Base-by-base conservation (phyloP, 2,113 vertebrate species). In the Thinocorus orbignyianus region DNA sequence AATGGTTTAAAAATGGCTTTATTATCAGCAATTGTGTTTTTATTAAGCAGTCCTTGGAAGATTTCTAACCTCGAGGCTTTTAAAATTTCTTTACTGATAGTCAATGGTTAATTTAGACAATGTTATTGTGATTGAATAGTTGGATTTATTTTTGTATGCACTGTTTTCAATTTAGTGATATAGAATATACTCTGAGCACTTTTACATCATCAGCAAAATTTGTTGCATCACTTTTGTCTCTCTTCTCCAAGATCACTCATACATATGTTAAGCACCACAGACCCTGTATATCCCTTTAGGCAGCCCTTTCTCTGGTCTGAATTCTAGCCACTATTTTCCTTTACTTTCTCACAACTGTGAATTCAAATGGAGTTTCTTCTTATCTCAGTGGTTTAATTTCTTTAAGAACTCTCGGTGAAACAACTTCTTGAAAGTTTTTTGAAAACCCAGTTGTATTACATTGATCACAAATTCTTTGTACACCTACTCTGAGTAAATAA, bases 221-320 rank as follows among this genome's bases (percentile, higher is more conserved):
- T 54, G 6, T 66, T 78, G 10, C 17, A 90, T 89, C 20, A 24
- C 33, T 83, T 82, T 58, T 9, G 4, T 54, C 10, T 8, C 8
- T 7, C 15, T 74, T 70, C 24, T 85, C 10, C 42, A 77, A 42
- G 51, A 44, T 66, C 12, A 48, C 3, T 41, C 6, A 39, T 15
- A 6, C 2, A 13, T 41, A 37, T 25, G 4, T 72, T 69, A 64
- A 76, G 8, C 24, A 39, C 19, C 48, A 83, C 22, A 80, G 28
- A 37, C 15, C 15, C 6, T 2, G 0, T 54, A 12, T 28, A 4
- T 19, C 17, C 8, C 16, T 11, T 82, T 51, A n/a, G 17, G 4
- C 11, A 78, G 22, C 22, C 7, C 6, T 86, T 93, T 80, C 28
- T 61, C n/a, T 52, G 12, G 1, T 48, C 18, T 48, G 31, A 86